Percentiles rank a stretch among this genome's conserved stretches.
These are phyloP conservation scores for Holothuria leucospilota DNA, from an alignment of 53 echinoderm and acorn worm genomes.

Conservation along the genomic window DNA sequence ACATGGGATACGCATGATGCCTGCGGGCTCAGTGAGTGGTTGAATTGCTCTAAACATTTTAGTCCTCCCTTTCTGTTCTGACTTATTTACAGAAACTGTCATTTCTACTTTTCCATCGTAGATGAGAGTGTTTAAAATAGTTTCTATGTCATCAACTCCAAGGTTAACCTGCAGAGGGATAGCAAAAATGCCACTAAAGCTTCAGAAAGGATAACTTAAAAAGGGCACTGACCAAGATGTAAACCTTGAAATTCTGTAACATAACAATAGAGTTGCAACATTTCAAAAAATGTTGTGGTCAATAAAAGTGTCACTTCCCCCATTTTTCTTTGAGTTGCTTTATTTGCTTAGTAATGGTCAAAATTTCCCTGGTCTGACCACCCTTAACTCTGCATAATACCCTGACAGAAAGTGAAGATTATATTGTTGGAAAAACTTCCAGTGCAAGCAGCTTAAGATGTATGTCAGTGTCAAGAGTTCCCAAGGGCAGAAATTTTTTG, in stretches of 20 bases:
- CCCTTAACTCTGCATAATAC: too few species aligned
- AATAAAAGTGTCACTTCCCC: too few species aligned
- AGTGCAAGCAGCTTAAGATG: too few species aligned
- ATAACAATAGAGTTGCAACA: not conserved
- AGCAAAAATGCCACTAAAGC: not conserved
- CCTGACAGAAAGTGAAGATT: too few species aligned
- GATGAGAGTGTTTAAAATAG: slow-evolving; percentile 91
- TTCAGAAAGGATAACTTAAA: not conserved
- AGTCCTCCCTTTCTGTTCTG: slow-evolving; percentile 61
- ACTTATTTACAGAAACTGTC: slow-evolving; percentile 70
- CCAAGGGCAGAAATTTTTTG: too few species aligned
- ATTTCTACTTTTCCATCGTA: slow-evolving; percentile 98
- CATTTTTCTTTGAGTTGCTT: too few species aligned
- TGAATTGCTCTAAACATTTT: slow-evolving; percentile 90
- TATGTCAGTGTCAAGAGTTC: too few species aligned
- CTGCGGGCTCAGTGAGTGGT: slow-evolving; percentile 82
- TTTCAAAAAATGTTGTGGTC: too few species aligned
- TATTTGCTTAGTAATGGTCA: too few species aligned
- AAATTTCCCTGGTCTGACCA: too few species aligned
- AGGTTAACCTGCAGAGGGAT: slow-evolving; percentile 77
- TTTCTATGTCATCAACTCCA: slow-evolving; percentile 93
- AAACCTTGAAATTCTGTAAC: not conserved
- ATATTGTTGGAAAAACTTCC: too few species aligned
- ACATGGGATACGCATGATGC: slow-evolving; percentile 94
- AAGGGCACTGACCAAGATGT: too few species aligned